Evolutionary conservation across 1,140 invertebrate genomes (phyloP).

Genomic region (Ips nitidus): DNA sequence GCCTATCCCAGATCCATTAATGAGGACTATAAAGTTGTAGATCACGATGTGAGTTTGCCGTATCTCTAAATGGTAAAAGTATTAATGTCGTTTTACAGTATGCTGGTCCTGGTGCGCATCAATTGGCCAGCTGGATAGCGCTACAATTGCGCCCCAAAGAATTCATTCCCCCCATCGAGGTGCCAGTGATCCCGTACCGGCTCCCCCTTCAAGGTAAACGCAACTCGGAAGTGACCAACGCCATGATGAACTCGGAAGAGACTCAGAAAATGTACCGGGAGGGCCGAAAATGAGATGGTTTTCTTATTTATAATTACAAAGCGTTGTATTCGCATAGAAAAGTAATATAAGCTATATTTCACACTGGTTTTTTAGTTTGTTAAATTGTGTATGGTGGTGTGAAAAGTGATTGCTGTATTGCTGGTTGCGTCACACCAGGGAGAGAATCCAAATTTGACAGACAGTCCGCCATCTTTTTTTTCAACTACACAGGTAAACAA

Average conservation of each 20-base stretch:
- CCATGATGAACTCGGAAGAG: slow-evolving; percentile 47
- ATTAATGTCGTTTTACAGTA: slow-evolving; percentile 27
- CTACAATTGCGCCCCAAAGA: slow-evolving; percentile 42
- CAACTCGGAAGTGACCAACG: slow-evolving; percentile 49
- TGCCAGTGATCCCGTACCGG: slow-evolving; percentile 44
- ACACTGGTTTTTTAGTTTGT: no score
- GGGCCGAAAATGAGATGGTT: slow-evolving; percentile 33
- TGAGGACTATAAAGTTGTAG: slow-evolving; percentile 32
- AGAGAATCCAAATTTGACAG: no score
- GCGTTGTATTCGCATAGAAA: no score
- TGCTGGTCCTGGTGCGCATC: slow-evolving; percentile 45
- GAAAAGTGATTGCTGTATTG: no score
- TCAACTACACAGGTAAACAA: no score
- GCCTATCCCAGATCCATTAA: background rate
- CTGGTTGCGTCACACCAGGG: no score
- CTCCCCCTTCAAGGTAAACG: slow-evolving; percentile 43
- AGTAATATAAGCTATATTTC: no score
- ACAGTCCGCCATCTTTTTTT: no score
- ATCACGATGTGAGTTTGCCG: slow-evolving; percentile 31
- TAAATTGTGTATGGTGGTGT: no score
- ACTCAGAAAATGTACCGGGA: slow-evolving; percentile 48
- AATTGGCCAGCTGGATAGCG: slow-evolving; percentile 46
- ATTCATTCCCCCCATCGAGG: slow-evolving; percentile 36
- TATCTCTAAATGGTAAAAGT: no score
- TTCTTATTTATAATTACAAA: background rate